phyloP scores from a whole-genome alignment of 2,888 invertebrate species.

The Scelioninae gen. 1 region DNA sequence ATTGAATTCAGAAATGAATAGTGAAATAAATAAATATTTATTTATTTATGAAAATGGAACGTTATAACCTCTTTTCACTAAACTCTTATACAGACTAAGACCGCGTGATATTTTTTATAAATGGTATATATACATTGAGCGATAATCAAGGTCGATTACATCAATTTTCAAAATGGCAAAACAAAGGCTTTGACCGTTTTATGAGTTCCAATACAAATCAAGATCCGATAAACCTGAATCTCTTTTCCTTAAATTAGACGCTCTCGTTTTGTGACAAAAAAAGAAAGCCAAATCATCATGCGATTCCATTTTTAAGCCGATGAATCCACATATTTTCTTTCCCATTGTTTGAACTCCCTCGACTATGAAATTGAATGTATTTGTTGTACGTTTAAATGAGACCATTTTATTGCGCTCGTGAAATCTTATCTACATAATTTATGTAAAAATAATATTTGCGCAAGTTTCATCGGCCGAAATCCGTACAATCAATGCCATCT shows the following conservation, averaged over 20 bases:
- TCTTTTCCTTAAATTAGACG: constrained; percentile 15
- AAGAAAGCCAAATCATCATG: constrained; percentile 46
- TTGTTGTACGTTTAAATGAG: constrained; percentile 35
- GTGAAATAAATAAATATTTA: no score
- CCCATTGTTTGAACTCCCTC: constrained; percentile 44
- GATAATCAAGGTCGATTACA: constrained; percentile 54
- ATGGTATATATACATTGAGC: constrained; percentile 52
- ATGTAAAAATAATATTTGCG: constrained; percentile 51
- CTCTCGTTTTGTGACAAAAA: constrained; percentile 48
- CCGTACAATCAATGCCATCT: constrained; percentile 18
- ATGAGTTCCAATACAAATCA: constrained; percentile 3
- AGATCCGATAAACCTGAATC: constrained; percentile 8
- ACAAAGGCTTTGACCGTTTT: constrained; percentile 1
- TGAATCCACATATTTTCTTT: constrained; percentile 40
- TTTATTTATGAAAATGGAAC: constrained; percentile 8
- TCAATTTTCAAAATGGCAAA: constrained; percentile 37
- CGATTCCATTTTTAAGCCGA: constrained; percentile 42
- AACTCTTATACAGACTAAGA: constrained; percentile 35
- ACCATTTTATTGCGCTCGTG: constrained; percentile 35
- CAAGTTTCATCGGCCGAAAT: constrained; percentile 41
- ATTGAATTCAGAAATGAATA: no score
- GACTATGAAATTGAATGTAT: constrained; percentile 63
- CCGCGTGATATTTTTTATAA: constrained; percentile 54
- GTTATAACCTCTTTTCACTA: constrained; percentile 23
- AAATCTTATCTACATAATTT: constrained; percentile 48